Evolutionary conservation across 30 jellyfish, hydroid and myxozoan species (phyloP).

Genomic region (Hydractinia symbiolongicarpus): DNA sequence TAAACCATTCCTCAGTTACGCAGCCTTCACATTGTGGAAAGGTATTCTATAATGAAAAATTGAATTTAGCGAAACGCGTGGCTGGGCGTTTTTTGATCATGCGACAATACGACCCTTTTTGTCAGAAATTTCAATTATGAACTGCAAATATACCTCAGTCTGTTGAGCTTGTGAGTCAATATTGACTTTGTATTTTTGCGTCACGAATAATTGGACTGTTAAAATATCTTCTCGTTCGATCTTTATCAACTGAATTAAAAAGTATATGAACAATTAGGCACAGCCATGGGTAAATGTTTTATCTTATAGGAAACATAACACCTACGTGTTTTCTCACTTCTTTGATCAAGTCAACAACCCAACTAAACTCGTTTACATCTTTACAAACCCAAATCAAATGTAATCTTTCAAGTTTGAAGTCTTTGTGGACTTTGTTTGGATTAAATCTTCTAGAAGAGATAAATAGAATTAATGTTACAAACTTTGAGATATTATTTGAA

Average conservation of each 20-base stretch:
- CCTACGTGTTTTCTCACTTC: slow-evolving; percentile 42
- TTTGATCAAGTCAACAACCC: slow-evolving; percentile 63
- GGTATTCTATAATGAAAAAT: not conserved
- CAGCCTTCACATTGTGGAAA: not conserved
- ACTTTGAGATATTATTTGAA: not conserved
- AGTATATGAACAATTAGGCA: not conserved
- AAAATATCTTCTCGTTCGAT: slow-evolving; percentile 20
- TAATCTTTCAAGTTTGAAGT: slow-evolving; percentile 47
- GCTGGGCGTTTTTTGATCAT: too few species aligned
- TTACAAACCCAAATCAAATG: slow-evolving; percentile 81
- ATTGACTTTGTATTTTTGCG: slow-evolving; percentile 8
- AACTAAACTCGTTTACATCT: slow-evolving; percentile 49
- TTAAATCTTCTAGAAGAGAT: slow-evolving; percentile 26
- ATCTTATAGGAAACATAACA: too few species aligned
- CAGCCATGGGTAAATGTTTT: too few species aligned
- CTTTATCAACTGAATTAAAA: slow-evolving; percentile 12
- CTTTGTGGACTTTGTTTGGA: slow-evolving; percentile 11
- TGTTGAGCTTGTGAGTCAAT: not conserved
- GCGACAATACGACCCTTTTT: too few species aligned
- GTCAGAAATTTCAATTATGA: too few species aligned
- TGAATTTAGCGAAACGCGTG: not conserved
- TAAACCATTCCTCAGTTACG: not conserved
- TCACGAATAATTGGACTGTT: slow-evolving; percentile 27
- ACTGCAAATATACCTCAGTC: too few species aligned
- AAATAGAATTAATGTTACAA: not conserved